Percentiles rank a stretch among this genome's conserved stretches.
Conservation (phyloP, 1,140 invertebrate genomes). For the Drosophila persimilis region DNA sequence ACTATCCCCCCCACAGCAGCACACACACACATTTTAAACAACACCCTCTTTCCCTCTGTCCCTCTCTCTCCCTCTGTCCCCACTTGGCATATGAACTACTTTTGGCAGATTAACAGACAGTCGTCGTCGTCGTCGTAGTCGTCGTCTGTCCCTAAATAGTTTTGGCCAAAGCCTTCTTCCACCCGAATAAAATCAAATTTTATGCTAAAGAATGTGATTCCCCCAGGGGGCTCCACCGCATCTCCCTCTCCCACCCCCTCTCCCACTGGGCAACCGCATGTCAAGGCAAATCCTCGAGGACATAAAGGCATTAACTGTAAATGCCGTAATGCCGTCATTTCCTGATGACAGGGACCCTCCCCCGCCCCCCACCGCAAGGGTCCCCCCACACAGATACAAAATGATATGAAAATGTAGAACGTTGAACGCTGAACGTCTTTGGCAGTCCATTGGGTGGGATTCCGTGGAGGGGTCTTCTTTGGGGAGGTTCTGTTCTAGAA, state of each 20-base stretch:
- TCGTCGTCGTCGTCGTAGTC: too few relatives aligned
- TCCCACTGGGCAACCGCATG: constrained; percentile 22
- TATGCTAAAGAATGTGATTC: constrained; percentile 66
- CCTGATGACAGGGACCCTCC: constrained; percentile 58
- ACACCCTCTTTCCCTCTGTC: too few relatives aligned
- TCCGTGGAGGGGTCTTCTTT: constrained; percentile 12
- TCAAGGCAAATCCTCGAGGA: constrained; percentile 61
- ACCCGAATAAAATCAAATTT: constrained; percentile 74
- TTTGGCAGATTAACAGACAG: constrained; percentile 30
- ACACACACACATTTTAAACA: background rate
- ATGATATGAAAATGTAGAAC: constrained; percentile 45
- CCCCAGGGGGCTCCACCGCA: background rate
- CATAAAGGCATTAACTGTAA: constrained; percentile 79
- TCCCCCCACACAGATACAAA: constrained; percentile 20
- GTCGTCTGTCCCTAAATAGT: constrained; percentile 23
- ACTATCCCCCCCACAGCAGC: too few relatives aligned
- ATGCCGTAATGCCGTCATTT: constrained; percentile 79
- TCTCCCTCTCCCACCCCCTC: too few relatives aligned
- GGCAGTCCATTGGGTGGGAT: constrained; percentile 9
- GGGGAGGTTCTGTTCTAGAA: constrained; percentile 30
- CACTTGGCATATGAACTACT: constrained; percentile 28
- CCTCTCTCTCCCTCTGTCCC: background rate
- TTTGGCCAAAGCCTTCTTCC: constrained; percentile 22
- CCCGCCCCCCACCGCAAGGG: too few relatives aligned
- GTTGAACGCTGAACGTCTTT: constrained; percentile 36